phyloP scores from a whole-genome alignment of 2,888 invertebrate genomes.

The Mycalesis mineus region DNA sequence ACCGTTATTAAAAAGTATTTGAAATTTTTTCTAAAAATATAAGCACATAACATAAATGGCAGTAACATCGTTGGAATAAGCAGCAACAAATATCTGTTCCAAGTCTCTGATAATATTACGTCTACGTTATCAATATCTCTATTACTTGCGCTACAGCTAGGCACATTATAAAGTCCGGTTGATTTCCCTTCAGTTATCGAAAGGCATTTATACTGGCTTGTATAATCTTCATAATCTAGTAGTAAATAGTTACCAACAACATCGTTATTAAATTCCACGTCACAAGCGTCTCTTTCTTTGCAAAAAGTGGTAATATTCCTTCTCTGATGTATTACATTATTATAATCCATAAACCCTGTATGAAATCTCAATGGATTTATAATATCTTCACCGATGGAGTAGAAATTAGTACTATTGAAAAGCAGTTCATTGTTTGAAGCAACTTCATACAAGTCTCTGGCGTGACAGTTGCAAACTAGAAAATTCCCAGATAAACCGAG shows the following conservation, averaged over 20 bases:
- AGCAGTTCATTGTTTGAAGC: constrained; percentile 34
- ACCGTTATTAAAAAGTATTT: constrained; percentile 78
- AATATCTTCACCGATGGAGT: neutral
- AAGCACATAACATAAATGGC: constrained; percentile 38
- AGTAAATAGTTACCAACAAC: constrained; percentile 42
- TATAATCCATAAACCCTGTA: constrained; percentile 43
- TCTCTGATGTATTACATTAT: constrained; percentile 37
- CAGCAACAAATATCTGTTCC: constrained; percentile 38
- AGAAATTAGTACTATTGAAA: constrained; percentile 4
- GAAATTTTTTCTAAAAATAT: constrained; percentile 70
- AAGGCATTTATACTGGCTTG: constrained; percentile 43
- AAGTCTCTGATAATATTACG: constrained; percentile 26
- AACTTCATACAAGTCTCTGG: constrained; percentile 70
- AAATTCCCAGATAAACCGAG: constrained; percentile 77
- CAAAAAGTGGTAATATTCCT: constrained; percentile 31
- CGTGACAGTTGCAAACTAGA: constrained; percentile 78
- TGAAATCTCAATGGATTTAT: constrained; percentile 32
- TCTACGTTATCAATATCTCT: constrained; percentile 31
- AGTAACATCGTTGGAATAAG: constrained; percentile 41
- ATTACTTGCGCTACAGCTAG: constrained; percentile 35
- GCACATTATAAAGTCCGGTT: constrained; percentile 34
- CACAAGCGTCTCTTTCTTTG: constrained; percentile 25
- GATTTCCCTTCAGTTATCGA: constrained; percentile 36
- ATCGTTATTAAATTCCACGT: constrained; percentile 27
- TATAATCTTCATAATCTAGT: constrained; percentile 40